A percentile compares a stretch with the other conserved stretches of the same genome.
phyloP scores from a whole-genome alignment of 2,797 vertebrate species.

The Neomorphus geoffroyi region DNA sequence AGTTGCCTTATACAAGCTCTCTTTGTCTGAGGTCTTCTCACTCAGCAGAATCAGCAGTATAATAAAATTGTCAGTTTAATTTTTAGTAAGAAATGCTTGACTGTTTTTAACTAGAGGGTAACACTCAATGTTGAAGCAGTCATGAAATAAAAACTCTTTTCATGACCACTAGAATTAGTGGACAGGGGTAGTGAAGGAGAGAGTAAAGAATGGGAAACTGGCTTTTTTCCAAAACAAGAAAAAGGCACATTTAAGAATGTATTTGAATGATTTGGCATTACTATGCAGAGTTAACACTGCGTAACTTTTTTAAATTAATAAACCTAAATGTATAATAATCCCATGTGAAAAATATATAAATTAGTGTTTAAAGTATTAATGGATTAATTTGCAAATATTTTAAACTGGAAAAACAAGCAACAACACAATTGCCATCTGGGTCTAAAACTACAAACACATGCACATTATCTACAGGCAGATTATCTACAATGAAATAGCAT shows the following conservation, averaged over 20 bases:
- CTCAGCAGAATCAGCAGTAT: conserved; percentile 60
- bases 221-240: conserved; percentile 54
- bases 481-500: neutral
- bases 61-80: conserved; percentile 71
- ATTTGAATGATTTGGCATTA: conserved; percentile 61
- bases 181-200: conserved; percentile 45
- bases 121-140: conserved; percentile 50
- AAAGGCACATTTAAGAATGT: conserved; percentile 53
- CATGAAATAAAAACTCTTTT: conserved; percentile 71
- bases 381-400: conserved; percentile 58
- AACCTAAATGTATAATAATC: conserved; percentile 43
- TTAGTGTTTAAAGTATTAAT: conserved; percentile 37
- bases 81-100: conserved; percentile 66
- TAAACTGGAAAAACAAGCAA: conserved; percentile 6
- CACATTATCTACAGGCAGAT: neutral
- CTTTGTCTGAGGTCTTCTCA: conserved; percentile 71
- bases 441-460: neutral
- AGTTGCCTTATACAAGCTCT: conserved; percentile 63
- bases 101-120: conserved; percentile 70
- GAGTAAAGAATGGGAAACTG: conserved; percentile 64
- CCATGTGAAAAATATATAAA: conserved; percentile 12
- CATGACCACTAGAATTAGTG: conserved; percentile 61
- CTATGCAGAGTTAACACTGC: conserved; percentile 57
- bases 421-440: neutral
- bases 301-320: conserved; percentile 57